These are phyloP conservation scores for Pogona vitticeps DNA, from an alignment of 2,113 vertebrate genomes.

Conservation along the genomic window DNA sequence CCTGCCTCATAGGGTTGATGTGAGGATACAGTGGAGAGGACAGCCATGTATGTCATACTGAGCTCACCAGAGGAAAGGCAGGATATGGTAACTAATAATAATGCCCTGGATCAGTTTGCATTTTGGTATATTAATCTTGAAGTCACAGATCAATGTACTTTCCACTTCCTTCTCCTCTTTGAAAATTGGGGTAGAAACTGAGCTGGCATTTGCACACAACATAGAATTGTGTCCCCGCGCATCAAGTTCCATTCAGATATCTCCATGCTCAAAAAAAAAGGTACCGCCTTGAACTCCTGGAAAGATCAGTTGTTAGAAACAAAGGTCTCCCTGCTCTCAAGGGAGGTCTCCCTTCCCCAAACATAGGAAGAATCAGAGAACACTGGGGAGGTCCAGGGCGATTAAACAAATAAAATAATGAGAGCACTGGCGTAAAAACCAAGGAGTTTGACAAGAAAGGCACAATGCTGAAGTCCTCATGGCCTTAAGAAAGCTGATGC, in stretches of 20 bases:
- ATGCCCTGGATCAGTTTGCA: not conserved
- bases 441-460: not conserved
- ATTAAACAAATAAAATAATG: not conserved
- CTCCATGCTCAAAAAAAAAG: not conserved
- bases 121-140: not conserved
- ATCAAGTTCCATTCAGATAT: not conserved
- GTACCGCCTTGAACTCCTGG: not conserved
- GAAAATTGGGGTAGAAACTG: not conserved
- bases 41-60: no score
- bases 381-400: not conserved
- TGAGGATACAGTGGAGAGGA: no score
- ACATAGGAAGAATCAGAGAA: no score
- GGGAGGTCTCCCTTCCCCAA: no score
- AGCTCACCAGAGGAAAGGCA: no score
- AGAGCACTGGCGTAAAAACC: not conserved
- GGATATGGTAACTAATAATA: not conserved
- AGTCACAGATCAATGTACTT: not conserved
- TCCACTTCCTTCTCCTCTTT: not conserved
- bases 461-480: not conserved
- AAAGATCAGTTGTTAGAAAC: slow-evolving; percentile 24
- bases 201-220: not conserved
- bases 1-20: no score
- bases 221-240: no score
- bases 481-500: not conserved
- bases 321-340: not conserved